A percentile compares a stretch with the other conserved stretches of the same genome.
phyloP scores from a whole-genome alignment of 2,113 vertebrate species.

The Dascyllus trimaculatus region DNA sequence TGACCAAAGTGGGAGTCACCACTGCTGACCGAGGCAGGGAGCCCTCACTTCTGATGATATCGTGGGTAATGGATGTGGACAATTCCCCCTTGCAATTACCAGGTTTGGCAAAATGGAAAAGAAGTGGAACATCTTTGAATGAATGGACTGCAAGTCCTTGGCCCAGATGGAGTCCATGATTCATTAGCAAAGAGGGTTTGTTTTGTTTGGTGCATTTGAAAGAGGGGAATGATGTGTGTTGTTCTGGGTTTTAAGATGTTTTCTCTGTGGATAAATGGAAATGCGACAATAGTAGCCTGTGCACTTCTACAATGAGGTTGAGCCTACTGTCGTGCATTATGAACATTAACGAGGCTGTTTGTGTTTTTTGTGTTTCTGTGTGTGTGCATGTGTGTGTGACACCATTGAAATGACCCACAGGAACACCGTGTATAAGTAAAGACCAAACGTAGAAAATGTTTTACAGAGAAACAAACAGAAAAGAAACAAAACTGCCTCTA shows the following conservation, averaged over 20 bases:
- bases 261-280: neutral
- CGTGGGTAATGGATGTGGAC: neutral
- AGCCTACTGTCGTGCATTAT: too few species aligned
- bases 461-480: too few species aligned
- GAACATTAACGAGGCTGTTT: too few species aligned
- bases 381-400: too few species aligned
- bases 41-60: slow-evolving; percentile 29
- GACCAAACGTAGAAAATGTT: too few species aligned
- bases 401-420: too few species aligned
- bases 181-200: slow-evolving; percentile 24
- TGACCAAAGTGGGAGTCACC: slow-evolving; percentile 13
- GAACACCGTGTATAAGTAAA: too few species aligned
- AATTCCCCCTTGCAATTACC: slow-evolving; percentile 13
- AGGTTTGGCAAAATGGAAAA: slow-evolving; percentile 29
- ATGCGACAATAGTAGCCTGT: neutral
- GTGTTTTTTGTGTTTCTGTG: too few species aligned
- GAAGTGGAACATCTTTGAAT: slow-evolving; percentile 35
- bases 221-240: neutral
- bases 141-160: slow-evolving; percentile 18
- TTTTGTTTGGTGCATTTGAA: slow-evolving; percentile 27
- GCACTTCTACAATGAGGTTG: too few species aligned
- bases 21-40: neutral
- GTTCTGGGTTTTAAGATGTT: neutral
- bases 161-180: slow-evolving; percentile 15
- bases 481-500: too few species aligned